Percentiles rank a stretch among this genome's conserved stretches.
These are phyloP conservation scores for Gymnopithys bicolor DNA, from an alignment of 2,797 vertebrate species.

Conservation along the genomic window DNA sequence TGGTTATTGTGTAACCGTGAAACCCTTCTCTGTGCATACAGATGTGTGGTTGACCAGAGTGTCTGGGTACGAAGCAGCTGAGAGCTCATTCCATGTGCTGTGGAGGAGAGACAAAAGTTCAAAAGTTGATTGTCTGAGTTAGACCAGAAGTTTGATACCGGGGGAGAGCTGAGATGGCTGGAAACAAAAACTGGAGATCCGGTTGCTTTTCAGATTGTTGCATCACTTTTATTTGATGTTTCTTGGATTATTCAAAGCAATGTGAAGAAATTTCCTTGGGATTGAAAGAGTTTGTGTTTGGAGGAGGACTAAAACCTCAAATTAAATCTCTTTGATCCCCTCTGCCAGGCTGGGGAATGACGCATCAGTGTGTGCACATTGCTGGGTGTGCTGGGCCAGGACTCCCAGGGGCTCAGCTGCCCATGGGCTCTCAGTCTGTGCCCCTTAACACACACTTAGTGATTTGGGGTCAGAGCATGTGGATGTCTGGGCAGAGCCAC, in stretches of 20 bases:
- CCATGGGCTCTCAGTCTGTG: fast-evolving
- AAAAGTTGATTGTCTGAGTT: neutral
- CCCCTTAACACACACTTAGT: fast-evolving
- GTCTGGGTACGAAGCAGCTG: neutral
- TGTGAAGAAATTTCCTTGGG: neutral
- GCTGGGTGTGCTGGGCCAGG: neutral
- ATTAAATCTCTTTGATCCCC: neutral
- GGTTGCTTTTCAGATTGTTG: fast-evolving
- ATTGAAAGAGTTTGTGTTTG: neutral
- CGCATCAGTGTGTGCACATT: fast-evolving
- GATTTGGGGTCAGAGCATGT: neutral
- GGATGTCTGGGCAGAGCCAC: neutral
- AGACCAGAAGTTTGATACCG: neutral
- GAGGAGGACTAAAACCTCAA: neutral
- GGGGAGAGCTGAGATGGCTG: neutral
- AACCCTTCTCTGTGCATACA: neutral
- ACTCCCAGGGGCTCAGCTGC: fast-evolving
- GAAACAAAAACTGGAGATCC: neutral
- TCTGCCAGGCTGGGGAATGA: neutral
- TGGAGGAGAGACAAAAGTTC: neutral
- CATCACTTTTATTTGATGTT: neutral
- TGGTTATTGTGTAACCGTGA: fast-evolving
- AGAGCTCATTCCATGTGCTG: neutral
- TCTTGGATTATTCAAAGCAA: neutral
- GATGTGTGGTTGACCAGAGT: neutral